Base-by-base conservation (phyloP, 2,113 vertebrate species). In the Xyrauchen texanus region DNA sequence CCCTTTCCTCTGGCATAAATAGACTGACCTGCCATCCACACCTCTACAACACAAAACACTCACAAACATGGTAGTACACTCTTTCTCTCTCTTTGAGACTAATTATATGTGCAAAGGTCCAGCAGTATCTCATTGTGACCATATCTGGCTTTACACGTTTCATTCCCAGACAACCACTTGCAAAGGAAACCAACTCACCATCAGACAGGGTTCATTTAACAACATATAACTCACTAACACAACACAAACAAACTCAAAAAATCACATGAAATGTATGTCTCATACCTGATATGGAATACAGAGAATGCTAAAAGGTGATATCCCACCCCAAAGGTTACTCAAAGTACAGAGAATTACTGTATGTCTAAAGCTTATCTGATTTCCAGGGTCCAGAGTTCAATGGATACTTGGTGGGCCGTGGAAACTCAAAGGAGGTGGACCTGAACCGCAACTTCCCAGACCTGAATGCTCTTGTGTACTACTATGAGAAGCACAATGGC, bases 381-480 rank as follows among this genome's bases (percentile, higher is more conserved):
- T 79, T 88, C 89, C 83, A 99, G 98, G 94, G 94, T 77, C 93
- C 94, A 0, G 92, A 93, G 61, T 85, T 82, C 57, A 95, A 95
- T 0, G 93, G 93, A 45, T 96, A 98, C 87, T 89, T 98, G 78
- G 92, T 93, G 2, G 98, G 98, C 6, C 94, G 98, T 82, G 96
- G 95, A 79, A 99, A 99, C 4, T 92, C 94, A 83, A 95, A 94
- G 0, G 95, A 96, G 6, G 91, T 97, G 8, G 98, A 99, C 82
- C 90, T 99, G 79, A 99, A 99, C 88, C 94, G 98, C 0, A 97
- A 99, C 89, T 99, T 99, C 70, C 97, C 98, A 0, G 98, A 99
- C 84, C 95, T 99, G 84, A 99, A 99, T 62, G 93, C 92, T 0
- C 93, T 97, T 61, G 90, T 96, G 94, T 96, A 97, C 87, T 95